Base-by-base conservation (phyloP, 2,888 invertebrate species). In the Acleris holmiana region DNA sequence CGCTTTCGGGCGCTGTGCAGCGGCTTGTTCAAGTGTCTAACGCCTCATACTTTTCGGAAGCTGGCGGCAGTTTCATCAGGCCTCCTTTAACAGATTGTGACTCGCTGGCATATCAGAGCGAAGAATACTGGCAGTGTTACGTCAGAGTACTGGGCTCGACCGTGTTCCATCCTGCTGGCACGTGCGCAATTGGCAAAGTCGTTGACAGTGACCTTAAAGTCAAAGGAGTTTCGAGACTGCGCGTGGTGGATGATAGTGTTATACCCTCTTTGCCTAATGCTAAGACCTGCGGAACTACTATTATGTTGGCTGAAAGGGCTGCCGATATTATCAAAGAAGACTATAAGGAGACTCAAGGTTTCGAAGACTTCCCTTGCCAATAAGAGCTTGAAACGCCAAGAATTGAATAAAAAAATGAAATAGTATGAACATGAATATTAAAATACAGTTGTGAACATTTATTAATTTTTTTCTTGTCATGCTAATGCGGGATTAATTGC, bases 61-160 rank as follows among this genome's bases (percentile, higher is more conserved):
- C 25, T 19, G 35, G 47, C 21, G 67, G 58, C 8, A n/a, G 49
- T 7, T 19, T 59, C 5, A 49, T 59, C 4, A 49, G 47, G n/a
- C 57, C 58, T 8, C 62, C 61, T 0, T 80, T 94, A 7, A 86
- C 90, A 0, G 88, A 84, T 1, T 94, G 94, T 69, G 79, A 83
- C 8, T 67, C 83, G 3, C 73, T 79, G 13, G 59, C 71, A 0
- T 91, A 90, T 62, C 91, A 83, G 8, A 85, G 86, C 0, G 94
- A 94, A 69, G 80, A 79, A 1, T 94, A 94, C 72, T 94, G 94
- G 89, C 88, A 85, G 49, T 95, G 94, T 70, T 85, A 93, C 71
- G 83, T 89, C 0, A 79, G 92, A n/a, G 85, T 88, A 49, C 79
- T 93, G 57, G 88, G 93, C 0, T 85, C 92, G 56, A 94, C 93